These are phyloP conservation scores for Carettochelys insculpta DNA, from an alignment of 2,113 vertebrate genomes.

Conservation along the genomic window DNA sequence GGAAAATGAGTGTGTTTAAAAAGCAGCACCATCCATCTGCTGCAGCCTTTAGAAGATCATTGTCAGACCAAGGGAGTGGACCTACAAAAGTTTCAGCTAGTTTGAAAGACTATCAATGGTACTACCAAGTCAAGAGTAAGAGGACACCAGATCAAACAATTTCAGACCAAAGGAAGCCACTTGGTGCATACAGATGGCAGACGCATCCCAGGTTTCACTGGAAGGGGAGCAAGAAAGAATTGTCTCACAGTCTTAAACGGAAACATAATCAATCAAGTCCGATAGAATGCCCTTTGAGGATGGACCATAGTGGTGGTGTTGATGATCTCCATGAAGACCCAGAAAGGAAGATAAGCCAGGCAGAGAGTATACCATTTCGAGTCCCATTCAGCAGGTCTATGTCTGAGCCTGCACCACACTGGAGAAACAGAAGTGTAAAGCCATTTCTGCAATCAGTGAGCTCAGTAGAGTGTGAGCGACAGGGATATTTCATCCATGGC, in stretches of 20 bases:
- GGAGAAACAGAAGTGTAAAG: conserved; percentile 1
- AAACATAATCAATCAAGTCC: neutral
- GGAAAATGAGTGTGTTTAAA: conserved; percentile 76
- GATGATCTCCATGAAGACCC: neutral
- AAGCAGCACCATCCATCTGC: conserved; percentile 60
- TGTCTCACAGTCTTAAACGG: neutral
- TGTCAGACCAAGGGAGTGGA: conserved; percentile 72
- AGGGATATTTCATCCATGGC: conserved; percentile 62
- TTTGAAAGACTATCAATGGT: conserved; percentile 71
- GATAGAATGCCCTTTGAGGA: neutral
- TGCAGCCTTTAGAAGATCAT: conserved; percentile 70
- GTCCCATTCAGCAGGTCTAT: conserved; percentile 77
- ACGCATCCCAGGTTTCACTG: conserved; percentile 56
- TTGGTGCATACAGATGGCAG: conserved; percentile 67
- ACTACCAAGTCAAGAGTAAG: conserved; percentile 64
- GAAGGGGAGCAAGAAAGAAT: conserved; percentile 48
- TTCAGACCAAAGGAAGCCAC: conserved; percentile 48
- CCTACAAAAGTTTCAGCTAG: conserved; percentile 21
- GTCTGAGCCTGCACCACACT: conserved; percentile 66
- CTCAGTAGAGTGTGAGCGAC: conserved; percentile 57
- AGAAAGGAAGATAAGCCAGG: neutral
- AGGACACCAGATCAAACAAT: conserved; percentile 55
- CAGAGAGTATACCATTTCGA: neutral
- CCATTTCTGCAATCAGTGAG: neutral
- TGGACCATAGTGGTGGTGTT: neutral